Conservation (phyloP, 2,113 vertebrate genomes). For the Nannobrachium achirus region DNA sequence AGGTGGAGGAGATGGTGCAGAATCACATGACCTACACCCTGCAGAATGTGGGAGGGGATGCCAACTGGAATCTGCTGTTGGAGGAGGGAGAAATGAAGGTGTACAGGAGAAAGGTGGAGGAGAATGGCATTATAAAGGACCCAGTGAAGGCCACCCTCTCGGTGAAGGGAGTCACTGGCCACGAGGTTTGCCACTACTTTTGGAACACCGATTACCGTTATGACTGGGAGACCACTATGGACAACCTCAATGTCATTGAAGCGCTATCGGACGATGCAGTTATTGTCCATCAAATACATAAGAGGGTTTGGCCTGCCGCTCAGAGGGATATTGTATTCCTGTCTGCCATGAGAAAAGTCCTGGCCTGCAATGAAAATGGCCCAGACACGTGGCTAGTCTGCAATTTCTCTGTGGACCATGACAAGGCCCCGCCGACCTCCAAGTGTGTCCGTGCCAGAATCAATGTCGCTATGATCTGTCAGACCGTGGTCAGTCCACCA, state of each 20-base stretch:
- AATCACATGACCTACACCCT: constrained; percentile 97
- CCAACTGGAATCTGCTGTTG: constrained; percentile 97
- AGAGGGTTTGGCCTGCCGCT: constrained; percentile 98
- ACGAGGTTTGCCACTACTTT: constrained; percentile 96
- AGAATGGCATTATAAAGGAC: constrained; percentile 95
- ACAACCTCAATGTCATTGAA: constrained; percentile 95
- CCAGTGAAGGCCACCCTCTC: constrained; percentile 96
- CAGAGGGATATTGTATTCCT: constrained; percentile 95
- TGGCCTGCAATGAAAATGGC: constrained; percentile 92
- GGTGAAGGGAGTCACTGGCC: constrained; percentile 95
- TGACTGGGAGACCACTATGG: constrained; percentile 98
- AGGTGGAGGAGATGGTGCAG: constrained; percentile 98
- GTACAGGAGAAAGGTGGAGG: constrained; percentile 96
- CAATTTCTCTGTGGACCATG: constrained; percentile 97
- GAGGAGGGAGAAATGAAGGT: constrained; percentile 99
- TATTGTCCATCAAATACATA: constrained; percentile 94
- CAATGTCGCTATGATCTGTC: constrained; percentile 97
- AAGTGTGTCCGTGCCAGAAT: constrained; percentile 97
- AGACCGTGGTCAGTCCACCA: constrained; percentile 95
- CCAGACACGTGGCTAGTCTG: constrained; percentile 98
- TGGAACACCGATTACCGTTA: constrained; percentile 95
- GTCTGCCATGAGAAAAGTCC: constrained; percentile 91
- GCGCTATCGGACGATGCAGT: constrained; percentile 91
- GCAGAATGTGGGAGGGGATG: constrained; percentile 96
- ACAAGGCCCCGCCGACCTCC: constrained; percentile 90